Evolutionary conservation across 64 coral and sea anemone species (phyloP), one percentile per base, ranked within the genome.

Genomic region (Catalaphyllia jardinei): DNA sequence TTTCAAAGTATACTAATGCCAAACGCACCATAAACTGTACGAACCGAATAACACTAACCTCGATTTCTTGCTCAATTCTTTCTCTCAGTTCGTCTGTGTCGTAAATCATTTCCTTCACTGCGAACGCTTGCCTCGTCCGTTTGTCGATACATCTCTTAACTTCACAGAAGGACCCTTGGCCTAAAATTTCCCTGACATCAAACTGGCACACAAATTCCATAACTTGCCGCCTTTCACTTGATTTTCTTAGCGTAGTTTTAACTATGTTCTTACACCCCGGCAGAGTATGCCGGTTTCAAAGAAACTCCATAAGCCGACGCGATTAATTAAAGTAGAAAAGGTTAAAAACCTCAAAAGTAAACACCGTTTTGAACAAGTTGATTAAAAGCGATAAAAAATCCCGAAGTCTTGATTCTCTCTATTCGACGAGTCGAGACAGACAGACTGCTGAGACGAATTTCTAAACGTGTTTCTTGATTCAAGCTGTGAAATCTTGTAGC

Each of bases 131-230:
- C 52, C 83, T 94, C 27, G 88, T 94, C 28, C 93, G 67, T 54
- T 90, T 89, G 17, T 94, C 93, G 65, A 94, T 87, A 50, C 93
- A 94, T 29, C 82, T 88, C 77, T 94, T 94, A 9, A 94, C 80
- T 35, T 94, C 93, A 28, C 87, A 73, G 52, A 90, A 90, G 30
- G 87, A 86, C 31, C 93, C 93, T 64, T 89, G 89, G 7, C 87
- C 93, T 8, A 94, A 67, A 59, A 94, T 94, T 63, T 94, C 93
- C 16, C 93, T 83, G 20, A 94, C 93, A 78, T 94, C 93, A 49
- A 77, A 94, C 19, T 89, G 79, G 24, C 93, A 94, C 6, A 87
- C 74, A 46, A 94, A 94, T 89, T 94, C 93, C 93, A 94, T 94
- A 62, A 50, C 39, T 42, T 64, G n/a, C 81, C n/a, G 35, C 20